Conservation (phyloP, 2,113 vertebrate genomes). For the Tragelaphus scriptus region DNA sequence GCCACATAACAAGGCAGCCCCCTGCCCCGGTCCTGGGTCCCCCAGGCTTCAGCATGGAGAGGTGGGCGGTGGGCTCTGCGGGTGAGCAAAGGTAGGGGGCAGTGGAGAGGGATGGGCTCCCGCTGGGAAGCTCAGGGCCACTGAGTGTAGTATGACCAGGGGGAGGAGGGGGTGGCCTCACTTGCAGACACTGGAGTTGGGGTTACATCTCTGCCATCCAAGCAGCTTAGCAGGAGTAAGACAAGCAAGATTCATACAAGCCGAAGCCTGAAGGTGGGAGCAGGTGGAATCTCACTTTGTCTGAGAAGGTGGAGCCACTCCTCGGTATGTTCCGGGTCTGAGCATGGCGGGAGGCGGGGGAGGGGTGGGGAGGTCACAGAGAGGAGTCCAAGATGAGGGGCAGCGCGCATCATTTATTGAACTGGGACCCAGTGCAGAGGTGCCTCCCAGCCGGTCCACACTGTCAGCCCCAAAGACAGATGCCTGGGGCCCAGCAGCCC, state of each 20-base stretch:
- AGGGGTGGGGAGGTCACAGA: slow-evolving; percentile 12
- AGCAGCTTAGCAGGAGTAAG: background rate
- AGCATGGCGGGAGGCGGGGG: background rate
- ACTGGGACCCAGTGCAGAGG: slow-evolving; percentile 44
- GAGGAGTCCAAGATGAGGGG: slow-evolving; percentile 66
- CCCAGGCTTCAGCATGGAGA: background rate
- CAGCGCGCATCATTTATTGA: slow-evolving; percentile 82
- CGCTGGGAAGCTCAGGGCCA: background rate
- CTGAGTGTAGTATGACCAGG: background rate
- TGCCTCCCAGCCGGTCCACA: background rate
- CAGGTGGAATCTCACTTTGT: background rate
- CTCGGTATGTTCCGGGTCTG: background rate
- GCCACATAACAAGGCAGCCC: background rate
- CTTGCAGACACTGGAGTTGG: background rate
- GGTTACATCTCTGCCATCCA: background rate
- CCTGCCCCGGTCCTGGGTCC: background rate
- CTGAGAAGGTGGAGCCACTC: background rate
- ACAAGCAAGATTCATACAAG: background rate
- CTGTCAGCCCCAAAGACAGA: background rate
- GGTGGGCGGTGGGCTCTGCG: background rate
- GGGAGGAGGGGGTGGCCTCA: background rate
- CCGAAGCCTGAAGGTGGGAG: background rate
- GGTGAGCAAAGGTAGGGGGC: background rate
- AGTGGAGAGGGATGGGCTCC: background rate
- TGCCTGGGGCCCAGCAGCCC: background rate